Base-by-base conservation (phyloP, 2,888 invertebrate genomes). In the Pegoplata infirma region DNA sequence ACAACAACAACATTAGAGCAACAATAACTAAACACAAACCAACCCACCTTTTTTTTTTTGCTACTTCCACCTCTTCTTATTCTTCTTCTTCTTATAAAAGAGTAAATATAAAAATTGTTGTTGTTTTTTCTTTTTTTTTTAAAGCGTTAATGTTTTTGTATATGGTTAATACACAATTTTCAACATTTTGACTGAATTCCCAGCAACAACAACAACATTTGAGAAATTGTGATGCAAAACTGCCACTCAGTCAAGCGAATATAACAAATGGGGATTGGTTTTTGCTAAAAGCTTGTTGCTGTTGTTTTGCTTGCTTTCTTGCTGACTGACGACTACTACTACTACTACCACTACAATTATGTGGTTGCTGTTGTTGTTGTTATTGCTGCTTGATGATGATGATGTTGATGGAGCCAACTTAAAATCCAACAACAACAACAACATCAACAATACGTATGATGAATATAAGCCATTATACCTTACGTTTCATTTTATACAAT, bases 251-350 rank as follows among this genome's bases (percentile, higher is more conserved):
- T 87, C 86, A 88, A 87, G 87, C 87, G 88, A 88, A 87, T 86
- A 89, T 89, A 89, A 89, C 88, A 89, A 89, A 89, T 89, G 89
- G 89, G 79, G 89, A 89, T 89, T 89, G 89, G 89, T 89, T 89
- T 89, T 89, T 89, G 87, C 87, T 87, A 87, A 88, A 79, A 76
- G 75, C 75, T 76, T 76, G 75, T 76, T 76, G 75, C 75, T 69
- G 75, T 76, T 69, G n/a, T n/a, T n/a, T n/a, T n/a, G n/a, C n/a
- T n/a, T n/a, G n/a, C n/a, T n/a, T n/a, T n/a, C n/a, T n/a, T n/a
- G 68, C 69, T 75, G 68, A 75, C 68, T 51, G n/a, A 51, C 32
- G 32, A 32, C n/a, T n/a, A n/a, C n/a, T n/a, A n/a, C 25, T 25
- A 25, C 25, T 3, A 25, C 25, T 25, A 25, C 25, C 5, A 6